Percentiles rank a stretch among this genome's conserved stretches.
Evolutionary conservation across 2,797 vertebrate species (phyloP).

Genomic region (Ptychadena robeensis): DNA sequence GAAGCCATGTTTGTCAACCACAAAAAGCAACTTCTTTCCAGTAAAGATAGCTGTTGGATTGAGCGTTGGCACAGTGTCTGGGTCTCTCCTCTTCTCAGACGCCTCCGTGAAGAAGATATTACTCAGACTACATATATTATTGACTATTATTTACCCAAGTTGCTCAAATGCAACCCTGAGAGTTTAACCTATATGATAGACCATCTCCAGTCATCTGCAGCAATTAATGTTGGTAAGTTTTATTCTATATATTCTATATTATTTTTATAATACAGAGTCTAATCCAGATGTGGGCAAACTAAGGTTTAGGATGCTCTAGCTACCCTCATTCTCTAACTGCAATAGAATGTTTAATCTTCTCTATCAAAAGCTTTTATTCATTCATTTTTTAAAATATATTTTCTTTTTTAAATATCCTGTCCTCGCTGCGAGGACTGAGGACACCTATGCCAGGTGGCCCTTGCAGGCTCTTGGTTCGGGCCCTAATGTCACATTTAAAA

Average conservation of each 20-base stretch:
- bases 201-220: slow-evolving; percentile 80
- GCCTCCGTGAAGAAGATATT: slow-evolving; percentile 84
- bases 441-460: no score
- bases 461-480: no score
- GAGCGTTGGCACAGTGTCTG: slow-evolving; percentile 87
- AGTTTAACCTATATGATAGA: slow-evolving; percentile 89
- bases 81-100: slow-evolving; percentile 86
- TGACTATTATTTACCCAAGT: slow-evolving; percentile 91
- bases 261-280: not conserved
- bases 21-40: slow-evolving; percentile 77
- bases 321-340: no score
- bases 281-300: no score
- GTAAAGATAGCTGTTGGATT: slow-evolving; percentile 74
- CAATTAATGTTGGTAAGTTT: slow-evolving; percentile 74
- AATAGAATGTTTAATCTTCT: no score
- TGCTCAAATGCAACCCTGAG: slow-evolving; percentile 87
- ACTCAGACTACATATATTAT: slow-evolving; percentile 90
- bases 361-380: no score
- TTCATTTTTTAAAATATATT: no score
- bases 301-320: no score
- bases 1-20: slow-evolving; percentile 92
- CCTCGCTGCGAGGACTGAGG: no score
- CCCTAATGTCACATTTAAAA: no score
- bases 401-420: no score
- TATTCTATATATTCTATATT: not conserved